A percentile compares a stretch with the other conserved stretches of the same genome.
Evolutionary conservation across 2,888 invertebrate species (phyloP).

Genomic region (Nebria salina): DNA sequence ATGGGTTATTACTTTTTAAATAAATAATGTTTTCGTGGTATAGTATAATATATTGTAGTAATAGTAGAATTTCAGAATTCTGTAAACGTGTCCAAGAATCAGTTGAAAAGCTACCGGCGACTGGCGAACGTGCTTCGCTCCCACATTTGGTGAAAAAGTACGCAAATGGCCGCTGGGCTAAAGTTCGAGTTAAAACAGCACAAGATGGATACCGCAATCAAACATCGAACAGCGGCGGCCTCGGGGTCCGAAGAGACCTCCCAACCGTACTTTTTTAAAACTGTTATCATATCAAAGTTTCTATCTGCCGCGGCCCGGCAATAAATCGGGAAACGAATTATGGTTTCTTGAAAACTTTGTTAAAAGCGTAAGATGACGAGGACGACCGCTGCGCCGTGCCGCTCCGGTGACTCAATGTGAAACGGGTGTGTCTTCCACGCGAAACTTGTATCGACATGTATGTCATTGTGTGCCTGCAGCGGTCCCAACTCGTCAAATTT

Average conservation of each 20-base stretch:
- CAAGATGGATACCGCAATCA: constrained; percentile 33
- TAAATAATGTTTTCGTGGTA: not conserved
- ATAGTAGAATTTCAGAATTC: not conserved
- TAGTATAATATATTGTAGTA: not conserved
- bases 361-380: constrained; percentile 33
- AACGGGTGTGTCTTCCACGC: not conserved
- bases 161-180: not conserved
- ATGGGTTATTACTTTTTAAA: too few species aligned
- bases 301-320: constrained; percentile 41
- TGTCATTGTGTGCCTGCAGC: constrained; percentile 34
- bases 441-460: constrained; percentile 29
- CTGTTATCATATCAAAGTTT: constrained; percentile 46
- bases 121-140: not conserved
- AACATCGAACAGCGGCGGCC: constrained; percentile 13
- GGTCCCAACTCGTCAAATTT: constrained; percentile 44
- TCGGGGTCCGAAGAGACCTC: constrained; percentile 12
- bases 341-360: constrained; percentile 44
- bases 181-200: constrained; percentile 12
- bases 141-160: not conserved
- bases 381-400: constrained; percentile 21
- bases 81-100: not conserved
- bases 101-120: not conserved
- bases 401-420: not conserved
- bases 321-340: constrained; percentile 47
- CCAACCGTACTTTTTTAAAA: constrained; percentile 37